These are phyloP conservation scores for Invenusta paracnida DNA, from an alignment of 2,888 invertebrate genomes.

Conservation along the genomic window DNA sequence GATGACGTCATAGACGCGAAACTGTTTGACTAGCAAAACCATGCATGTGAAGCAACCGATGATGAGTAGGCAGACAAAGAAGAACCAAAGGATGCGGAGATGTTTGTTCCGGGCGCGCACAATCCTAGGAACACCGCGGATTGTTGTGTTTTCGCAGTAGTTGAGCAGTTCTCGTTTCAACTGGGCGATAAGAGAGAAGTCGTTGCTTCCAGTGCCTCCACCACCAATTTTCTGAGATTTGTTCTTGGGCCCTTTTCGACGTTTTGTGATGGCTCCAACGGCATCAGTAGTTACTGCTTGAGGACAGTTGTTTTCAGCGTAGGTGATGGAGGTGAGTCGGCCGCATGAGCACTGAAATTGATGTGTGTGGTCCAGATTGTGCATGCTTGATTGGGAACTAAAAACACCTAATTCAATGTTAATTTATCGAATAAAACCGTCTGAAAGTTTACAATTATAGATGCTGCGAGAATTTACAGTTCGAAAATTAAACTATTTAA, in stretches of 20 bases:
- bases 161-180: constrained; percentile 18
- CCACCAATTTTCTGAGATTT: background rate
- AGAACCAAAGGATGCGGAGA: constrained; percentile 38
- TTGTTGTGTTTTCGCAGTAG: constrained; percentile 44
- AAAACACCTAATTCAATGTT: too few relatives aligned
- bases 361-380: background rate
- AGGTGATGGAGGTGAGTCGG: background rate
- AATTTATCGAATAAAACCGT: too few relatives aligned
- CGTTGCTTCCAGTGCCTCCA: background rate
- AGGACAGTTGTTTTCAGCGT: background rate
- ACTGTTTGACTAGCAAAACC: constrained; percentile 43
- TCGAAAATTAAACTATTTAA: too few relatives aligned
- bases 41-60: constrained; percentile 42
- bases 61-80: constrained; percentile 41
- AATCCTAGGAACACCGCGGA: constrained; percentile 43
- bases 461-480: too few relatives aligned
- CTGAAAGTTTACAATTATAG: too few relatives aligned
- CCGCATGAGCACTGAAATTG: background rate
- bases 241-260: too few relatives aligned
- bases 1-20: constrained; percentile 42
- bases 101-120: constrained; percentile 38
- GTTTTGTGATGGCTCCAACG: too few relatives aligned
- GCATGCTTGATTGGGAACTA: too few relatives aligned
- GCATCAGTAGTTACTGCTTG: too few relatives aligned
- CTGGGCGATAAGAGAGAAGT: background rate